A percentile compares a stretch with the other conserved stretches of the same genome.
Evolutionary conservation across 2,888 invertebrate species (phyloP).

Genomic region (Fragum fragum): DNA sequence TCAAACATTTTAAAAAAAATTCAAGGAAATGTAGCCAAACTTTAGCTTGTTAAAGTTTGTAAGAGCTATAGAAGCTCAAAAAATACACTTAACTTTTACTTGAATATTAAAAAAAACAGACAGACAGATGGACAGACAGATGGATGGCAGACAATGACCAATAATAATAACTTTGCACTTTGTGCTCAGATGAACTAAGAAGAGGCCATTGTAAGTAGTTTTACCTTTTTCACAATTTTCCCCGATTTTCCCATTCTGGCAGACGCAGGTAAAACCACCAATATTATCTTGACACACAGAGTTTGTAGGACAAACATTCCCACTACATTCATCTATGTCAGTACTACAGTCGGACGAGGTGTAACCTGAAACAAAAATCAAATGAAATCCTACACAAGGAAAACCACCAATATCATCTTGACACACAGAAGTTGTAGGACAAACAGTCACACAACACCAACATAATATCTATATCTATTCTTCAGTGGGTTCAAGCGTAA

Average conservation of each 20-base stretch:
- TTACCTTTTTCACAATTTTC: conserved; percentile 72
- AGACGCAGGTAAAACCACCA: conserved; percentile 64
- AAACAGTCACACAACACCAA: conserved; percentile 61
- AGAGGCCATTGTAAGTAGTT: too few relatives aligned
- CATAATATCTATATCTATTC: conserved; percentile 68
- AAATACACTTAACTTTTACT: too few relatives aligned
- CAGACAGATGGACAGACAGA: too few relatives aligned
- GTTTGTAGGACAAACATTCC: conserved; percentile 60
- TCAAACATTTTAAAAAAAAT: too few relatives aligned
- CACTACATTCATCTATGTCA: conserved; percentile 70
- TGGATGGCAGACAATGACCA: too few relatives aligned
- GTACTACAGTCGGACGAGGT: conserved; percentile 62
- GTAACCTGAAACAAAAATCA: conserved; percentile 59
- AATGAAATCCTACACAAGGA: conserved; percentile 65
- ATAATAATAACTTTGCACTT: too few relatives aligned
- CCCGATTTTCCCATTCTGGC: conserved; percentile 68
- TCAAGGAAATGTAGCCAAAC: too few relatives aligned
- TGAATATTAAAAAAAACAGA: too few relatives aligned
- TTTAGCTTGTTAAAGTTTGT: too few relatives aligned
- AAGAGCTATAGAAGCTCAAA: too few relatives aligned
- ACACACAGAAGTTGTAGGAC: conserved; percentile 67
- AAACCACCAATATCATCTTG: conserved; percentile 64
- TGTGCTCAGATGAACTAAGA: too few relatives aligned
- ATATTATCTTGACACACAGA: conserved; percentile 68
- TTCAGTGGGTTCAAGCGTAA: conserved; percentile 64